Percentiles rank a stretch among this genome's conserved stretches.
Conservation (phyloP, 2,113 vertebrate genomes). For the Phalacrocorax aristotelis region DNA sequence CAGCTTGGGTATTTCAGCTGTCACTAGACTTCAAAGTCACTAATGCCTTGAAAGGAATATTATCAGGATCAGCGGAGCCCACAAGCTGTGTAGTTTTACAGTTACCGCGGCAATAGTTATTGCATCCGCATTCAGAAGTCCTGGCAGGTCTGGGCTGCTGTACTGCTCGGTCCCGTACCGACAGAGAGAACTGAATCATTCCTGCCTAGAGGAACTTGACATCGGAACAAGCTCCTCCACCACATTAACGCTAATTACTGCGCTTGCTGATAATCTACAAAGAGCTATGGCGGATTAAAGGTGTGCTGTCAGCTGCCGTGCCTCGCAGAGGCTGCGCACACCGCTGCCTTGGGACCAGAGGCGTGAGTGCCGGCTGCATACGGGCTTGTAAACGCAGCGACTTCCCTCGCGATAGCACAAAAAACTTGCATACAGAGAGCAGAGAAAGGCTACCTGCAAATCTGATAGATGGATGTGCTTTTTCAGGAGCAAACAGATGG, state of each 20-base stretch:
- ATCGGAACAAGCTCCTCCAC: background rate
- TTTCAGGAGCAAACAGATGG: background rate
- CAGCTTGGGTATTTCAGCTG: background rate
- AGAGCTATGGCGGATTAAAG: background rate
- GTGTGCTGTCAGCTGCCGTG: background rate
- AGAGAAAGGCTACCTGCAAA: background rate
- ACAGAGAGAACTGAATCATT: background rate
- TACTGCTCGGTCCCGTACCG: background rate
- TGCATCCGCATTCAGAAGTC: background rate
- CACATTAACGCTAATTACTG: background rate
- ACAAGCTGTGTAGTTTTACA: background rate
- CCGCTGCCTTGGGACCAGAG: background rate
- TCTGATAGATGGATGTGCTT: background rate
- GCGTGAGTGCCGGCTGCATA: rapidly evolving
- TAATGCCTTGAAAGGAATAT: background rate
- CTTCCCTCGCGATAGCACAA: background rate
- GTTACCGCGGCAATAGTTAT: background rate
- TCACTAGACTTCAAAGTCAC: background rate
- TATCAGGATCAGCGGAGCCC: background rate
- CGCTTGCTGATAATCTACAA: background rate
- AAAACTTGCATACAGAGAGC: background rate
- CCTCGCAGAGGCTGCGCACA: background rate
- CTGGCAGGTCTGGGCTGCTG: background rate
- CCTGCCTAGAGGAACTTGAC: background rate
- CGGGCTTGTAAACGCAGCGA: rapidly evolving